Evolutionary conservation across 1,140 invertebrate species (phyloP), one percentile per base, ranked within the genome.

Genomic region (Hirudo medicinalis): DNA sequence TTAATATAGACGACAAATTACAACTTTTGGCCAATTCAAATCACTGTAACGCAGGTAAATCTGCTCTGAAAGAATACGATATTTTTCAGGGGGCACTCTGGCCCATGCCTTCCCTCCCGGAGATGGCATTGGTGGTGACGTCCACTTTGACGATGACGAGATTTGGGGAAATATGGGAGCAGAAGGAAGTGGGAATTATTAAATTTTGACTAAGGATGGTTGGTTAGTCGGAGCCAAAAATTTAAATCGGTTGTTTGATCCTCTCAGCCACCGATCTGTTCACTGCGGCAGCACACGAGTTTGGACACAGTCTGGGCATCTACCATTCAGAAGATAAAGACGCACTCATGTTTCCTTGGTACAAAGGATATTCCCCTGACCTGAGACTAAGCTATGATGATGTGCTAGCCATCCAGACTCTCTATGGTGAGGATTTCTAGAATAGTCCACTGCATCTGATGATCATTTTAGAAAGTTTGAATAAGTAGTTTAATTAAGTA

Each of bases 321-420:
- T 89, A 90, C 66, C 93, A 97, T 82, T 94, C 91, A 70, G 88
- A 89, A 43, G 90, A 90, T 19, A 84, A 87, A 74, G 88, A 88
- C 20, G 89, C 93, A 0, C 85, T 96, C 55, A 97, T 96, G 94
- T 93, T 88, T 80, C 92, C 93, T 0, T 96, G 91, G 90, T 97
- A 96, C 80, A 89, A 92, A 78, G 90, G 89, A 57, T 94, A 91
- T 78, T 86, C 74, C 27, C 87, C 89, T 32, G 82, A 85, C 63
- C 93, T 95, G 79, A 85, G 87, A 75, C 83, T 97, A 43, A 90
- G 91, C 20, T 86, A 90, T 72, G 94, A 97, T 82, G 94, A 97
- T 81, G 87, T 88, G 60, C 84, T 86, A 72, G 94, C 88, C 27
- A 94, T 96, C 11, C 83, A 83, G 74, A 76, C 77, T 55, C 76